phyloP scores from a whole-genome alignment of 2,797 vertebrate species.

The Alexandromys oeconomus region DNA sequence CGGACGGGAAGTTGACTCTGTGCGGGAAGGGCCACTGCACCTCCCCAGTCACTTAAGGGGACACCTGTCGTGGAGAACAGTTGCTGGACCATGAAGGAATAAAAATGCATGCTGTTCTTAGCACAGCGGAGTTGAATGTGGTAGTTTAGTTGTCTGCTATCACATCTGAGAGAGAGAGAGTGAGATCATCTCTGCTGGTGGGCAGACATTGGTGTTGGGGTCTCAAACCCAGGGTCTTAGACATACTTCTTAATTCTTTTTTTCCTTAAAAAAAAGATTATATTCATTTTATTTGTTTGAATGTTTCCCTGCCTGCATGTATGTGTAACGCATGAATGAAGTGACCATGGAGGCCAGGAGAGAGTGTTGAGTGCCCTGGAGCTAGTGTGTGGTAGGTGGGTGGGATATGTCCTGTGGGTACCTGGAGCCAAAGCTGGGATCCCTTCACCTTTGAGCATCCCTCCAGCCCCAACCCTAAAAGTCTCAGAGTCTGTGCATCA shows the following conservation, averaged over 20 bases:
- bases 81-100: background rate
- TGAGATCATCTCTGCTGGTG: background rate
- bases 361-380: background rate
- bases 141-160: background rate
- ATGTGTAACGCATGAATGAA: background rate
- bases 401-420: background rate
- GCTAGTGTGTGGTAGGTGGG: background rate
- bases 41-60: background rate
- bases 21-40: background rate
- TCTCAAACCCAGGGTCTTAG: background rate
- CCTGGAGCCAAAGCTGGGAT: background rate
- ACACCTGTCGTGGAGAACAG: background rate
- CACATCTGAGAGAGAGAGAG: background rate
- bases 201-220: background rate
- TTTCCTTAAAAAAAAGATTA: background rate
- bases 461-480: background rate
- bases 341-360: background rate
- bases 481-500: background rate
- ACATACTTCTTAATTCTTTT: background rate
- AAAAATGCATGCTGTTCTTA: background rate
- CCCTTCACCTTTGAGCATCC: background rate
- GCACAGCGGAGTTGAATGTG: conserved; percentile 55
- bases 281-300: background rate
- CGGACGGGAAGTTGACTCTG: conserved; percentile 10
- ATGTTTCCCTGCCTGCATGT: background rate